Evolutionary conservation across 2,113 vertebrate genomes (phyloP).

Genomic region (Pandion haliaetus): DNA sequence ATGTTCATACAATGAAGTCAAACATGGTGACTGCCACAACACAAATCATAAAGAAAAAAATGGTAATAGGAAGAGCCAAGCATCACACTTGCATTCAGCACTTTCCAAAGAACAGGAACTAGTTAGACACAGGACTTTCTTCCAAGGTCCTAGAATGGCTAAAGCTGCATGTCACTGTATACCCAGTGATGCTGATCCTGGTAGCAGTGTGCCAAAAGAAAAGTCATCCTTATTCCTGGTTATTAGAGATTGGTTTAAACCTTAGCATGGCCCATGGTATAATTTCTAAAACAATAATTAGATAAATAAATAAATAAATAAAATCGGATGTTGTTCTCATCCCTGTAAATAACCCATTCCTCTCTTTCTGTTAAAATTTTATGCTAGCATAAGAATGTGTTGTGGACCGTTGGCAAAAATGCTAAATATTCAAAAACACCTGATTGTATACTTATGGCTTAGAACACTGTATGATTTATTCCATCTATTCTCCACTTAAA

Average conservation of each 20-base stretch:
- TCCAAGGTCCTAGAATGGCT: background rate
- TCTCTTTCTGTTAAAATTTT: background rate
- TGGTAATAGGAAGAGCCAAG: background rate
- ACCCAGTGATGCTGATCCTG: accelerated
- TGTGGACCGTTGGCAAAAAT: background rate
- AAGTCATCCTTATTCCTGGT: background rate
- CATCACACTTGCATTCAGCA: background rate
- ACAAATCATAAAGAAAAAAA: background rate
- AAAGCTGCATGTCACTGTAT: background rate
- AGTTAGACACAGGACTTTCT: accelerated
- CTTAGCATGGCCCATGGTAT: accelerated
- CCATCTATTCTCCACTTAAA: background rate
- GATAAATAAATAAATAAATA: background rate
- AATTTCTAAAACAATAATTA: background rate
- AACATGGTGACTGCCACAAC: background rate
- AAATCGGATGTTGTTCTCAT: background rate
- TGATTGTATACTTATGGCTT: background rate
- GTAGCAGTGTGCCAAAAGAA: background rate
- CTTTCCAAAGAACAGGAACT: background rate
- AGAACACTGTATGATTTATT: constrained; percentile 16
- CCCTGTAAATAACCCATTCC: background rate
- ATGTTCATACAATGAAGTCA: background rate
- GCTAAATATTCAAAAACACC: background rate
- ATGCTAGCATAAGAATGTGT: background rate
- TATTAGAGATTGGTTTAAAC: background rate